Base-by-base conservation (phyloP, 2,888 invertebrate species). In the Penaeus monodon region DNA sequence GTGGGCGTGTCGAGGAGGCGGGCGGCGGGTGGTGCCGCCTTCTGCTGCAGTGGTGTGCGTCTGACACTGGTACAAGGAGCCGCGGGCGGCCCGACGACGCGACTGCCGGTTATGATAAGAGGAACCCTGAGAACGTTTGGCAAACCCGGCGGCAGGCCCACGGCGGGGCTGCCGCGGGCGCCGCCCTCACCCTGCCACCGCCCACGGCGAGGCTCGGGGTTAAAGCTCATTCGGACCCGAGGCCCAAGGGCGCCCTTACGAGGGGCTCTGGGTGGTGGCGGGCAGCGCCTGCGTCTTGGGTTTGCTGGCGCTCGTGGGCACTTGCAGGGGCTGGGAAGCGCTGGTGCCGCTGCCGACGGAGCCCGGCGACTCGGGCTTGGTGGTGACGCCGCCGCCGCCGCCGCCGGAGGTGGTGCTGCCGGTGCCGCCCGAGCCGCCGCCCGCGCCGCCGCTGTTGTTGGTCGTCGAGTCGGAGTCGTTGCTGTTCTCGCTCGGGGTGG, bases 401-500 rank as follows among this genome's bases (percentile, higher is more conserved):
- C 82, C 79, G 77, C 85, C 73, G 27, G 64, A 79, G 64, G 82
- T 77, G 38, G 79, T 74, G 63, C 65, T 38, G 70, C 73, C 57
- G n/a, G 76, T 68, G 63, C 57, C 76, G 20, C 70, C 65, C 20
- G 73, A 64, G 44, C 76, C 70, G 78, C 83, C 82, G 66, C 80
- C 70, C 33, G 82, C 63, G 63, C 76, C 86, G 80, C 86, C 78
- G 63, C 83, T 88, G 49, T 68, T 88, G 65, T 84, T 86, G 33
- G 88, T 77, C 14, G 88, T 88, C 29, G 89, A 88, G 63, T 89
- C 89, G 0, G 89, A 89, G 76, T 89, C 89, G 74, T 89, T 89
- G 73, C 89, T 89, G 77, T 89, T 89, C 57, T 89, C 89, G 68
- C 86, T 89, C 17, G 91, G 91, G 68, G 91, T 90, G 44, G 91